Evolutionary conservation across 2,888 invertebrate genomes (phyloP).

Genomic region (Rugalucina vietnamica): DNA sequence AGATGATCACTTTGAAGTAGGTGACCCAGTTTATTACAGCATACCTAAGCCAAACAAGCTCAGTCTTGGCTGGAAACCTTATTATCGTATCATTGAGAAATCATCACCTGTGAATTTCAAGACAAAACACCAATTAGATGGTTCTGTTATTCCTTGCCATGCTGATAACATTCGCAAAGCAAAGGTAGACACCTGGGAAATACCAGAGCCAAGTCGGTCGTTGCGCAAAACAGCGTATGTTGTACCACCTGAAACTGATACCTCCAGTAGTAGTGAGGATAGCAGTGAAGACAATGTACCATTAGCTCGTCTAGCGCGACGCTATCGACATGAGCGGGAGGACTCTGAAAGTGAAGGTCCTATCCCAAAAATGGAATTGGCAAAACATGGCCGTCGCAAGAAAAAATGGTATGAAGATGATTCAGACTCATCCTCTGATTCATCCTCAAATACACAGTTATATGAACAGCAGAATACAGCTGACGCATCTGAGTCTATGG

Average conservation of each 20-base stretch:
- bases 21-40: not conserved
- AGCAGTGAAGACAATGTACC: no score
- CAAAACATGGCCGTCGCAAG: no score
- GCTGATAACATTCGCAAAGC: no score
- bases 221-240: slow-evolving; percentile 18
- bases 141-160: no score
- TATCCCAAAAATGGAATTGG: not conserved
- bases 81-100: slow-evolving; percentile 23
- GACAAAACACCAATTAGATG: no score
- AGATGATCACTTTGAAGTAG: not conserved
- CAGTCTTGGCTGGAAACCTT: slow-evolving; percentile 48
- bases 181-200: slow-evolving; percentile 26
- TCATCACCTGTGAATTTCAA: no score
- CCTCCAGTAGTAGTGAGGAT: not conserved
- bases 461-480: not conserved
- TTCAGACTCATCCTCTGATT: not conserved
- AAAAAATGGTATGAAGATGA: no score
- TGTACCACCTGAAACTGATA: not conserved
- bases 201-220: not conserved
- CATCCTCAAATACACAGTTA: not conserved
- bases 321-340: slow-evolving; percentile 7
- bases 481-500: not conserved
- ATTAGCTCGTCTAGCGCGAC: no score
- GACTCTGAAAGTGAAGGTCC: not conserved
- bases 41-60: slow-evolving; percentile 42